Evolutionary conservation across 2,797 vertebrate genomes (phyloP), one percentile per base, ranked within the genome.

Genomic region (Taenioides sp.): DNA sequence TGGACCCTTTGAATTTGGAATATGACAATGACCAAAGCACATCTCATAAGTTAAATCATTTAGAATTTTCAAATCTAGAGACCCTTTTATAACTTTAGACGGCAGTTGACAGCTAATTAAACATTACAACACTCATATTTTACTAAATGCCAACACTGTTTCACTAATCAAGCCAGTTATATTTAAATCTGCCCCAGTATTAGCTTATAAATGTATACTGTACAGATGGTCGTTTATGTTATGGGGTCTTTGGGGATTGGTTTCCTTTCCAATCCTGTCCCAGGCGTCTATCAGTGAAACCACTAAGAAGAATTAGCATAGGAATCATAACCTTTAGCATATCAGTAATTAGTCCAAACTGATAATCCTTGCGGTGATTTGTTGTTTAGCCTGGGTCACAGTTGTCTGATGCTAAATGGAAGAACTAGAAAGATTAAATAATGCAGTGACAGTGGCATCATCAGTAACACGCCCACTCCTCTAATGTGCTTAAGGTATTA

Each of bases 371-470:
- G 64, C 17, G 23, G 40, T 47, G 23, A 65, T 65, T 65, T 28
- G n/a, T 63, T 65, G 64, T 50, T 66, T 12, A 31, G 17, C 49
- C 49, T 22, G 49, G 25, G 65, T 66, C 65, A 52, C 43, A 5
- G 40, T 18, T 20, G 18, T 54, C 47, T 28, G 17, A 66, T 34
- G 49, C 40, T 31, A 66, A 66, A 18, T 31, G 28, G 65, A 54
- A 66, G 25, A 66, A 66, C 47, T 54, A 31, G 49, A 20, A 49
- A n/a, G 65, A 66, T 66, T 66, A 52, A 66, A 66, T 66, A 66
- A 52, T 66, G 63, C 63, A 65, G 25, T 47, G 64, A 31, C 64
- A 50, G 65, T 31, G 49, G 47, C 49, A 52, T 66, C 65, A 66
- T 54, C 65, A 28, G 65, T 66, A 25, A 59, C 55, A 70, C 57